Conservation (phyloP, 2,113 vertebrate genomes). For the Trogon melanurus region DNA sequence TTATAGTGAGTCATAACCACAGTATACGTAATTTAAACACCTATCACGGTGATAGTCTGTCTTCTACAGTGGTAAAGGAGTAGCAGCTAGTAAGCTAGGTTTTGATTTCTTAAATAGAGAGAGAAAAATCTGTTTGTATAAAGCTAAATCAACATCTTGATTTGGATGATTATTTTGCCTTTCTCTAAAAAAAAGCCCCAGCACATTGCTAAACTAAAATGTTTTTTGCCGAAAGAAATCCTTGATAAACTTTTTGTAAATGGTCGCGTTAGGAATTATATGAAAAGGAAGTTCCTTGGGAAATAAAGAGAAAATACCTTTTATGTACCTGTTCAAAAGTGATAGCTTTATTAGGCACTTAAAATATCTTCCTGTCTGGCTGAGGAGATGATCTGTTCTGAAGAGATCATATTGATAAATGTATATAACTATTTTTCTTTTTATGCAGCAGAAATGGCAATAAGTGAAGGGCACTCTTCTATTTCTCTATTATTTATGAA, state of each 20-base stretch:
- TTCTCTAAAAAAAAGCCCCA: neutral
- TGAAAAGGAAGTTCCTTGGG: constrained; percentile 54
- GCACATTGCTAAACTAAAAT: neutral
- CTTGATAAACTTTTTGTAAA: constrained; percentile 33
- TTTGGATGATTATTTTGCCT: neutral
- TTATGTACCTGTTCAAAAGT: constrained; percentile 18
- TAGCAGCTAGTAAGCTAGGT: neutral
- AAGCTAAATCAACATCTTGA: neutral
- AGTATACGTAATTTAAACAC: neutral
- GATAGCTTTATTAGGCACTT: constrained; percentile 29
- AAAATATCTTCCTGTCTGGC: constrained; percentile 1
- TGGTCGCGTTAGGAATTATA: neutral
- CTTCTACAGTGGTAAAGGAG: neutral
- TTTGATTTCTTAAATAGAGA: neutral
- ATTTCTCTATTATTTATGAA: constrained; percentile 62
- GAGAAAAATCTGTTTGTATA: neutral
- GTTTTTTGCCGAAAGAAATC: neutral
- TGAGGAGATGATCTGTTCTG: neutral
- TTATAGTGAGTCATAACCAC: neutral
- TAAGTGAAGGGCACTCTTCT: constrained; percentile 37
- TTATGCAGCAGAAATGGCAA: constrained; percentile 52
- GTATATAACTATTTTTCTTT: neutral
- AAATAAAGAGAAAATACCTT: constrained; percentile 51
- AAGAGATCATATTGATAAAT: neutral
- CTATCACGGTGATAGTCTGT: neutral